These are phyloP conservation scores for Crossaster papposus DNA, from an alignment of 53 echinoderm and acorn worm genomes.

Conservation along the genomic window DNA sequence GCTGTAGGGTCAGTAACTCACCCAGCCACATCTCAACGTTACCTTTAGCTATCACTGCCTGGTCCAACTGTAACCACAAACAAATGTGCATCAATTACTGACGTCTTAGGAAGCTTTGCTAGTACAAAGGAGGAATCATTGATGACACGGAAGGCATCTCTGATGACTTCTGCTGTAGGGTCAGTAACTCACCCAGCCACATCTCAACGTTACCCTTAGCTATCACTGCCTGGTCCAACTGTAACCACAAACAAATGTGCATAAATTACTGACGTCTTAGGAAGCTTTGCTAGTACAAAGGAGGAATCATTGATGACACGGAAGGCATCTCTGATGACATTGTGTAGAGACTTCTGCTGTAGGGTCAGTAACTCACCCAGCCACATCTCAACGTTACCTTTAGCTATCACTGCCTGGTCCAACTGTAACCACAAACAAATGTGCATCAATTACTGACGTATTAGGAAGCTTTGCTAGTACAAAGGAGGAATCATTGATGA, in stretches of 20 bases:
- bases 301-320: slow-evolving; percentile 93
- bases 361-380: slow-evolving; percentile 82
- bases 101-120: too few species aligned
- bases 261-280: too few species aligned
- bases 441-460: neutral
- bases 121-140: slow-evolving; percentile 96
- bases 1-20: slow-evolving; percentile 80
- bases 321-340: slow-evolving; percentile 84
- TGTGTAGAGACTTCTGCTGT: slow-evolving; percentile 88
- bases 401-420: slow-evolving; percentile 92
- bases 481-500: slow-evolving; percentile 95
- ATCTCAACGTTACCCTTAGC: slow-evolving; percentile 97
- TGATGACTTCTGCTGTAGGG: slow-evolving; percentile 82
- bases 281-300: too few species aligned
- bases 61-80: slow-evolving; percentile 76
- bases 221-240: slow-evolving; percentile 93
- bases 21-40: slow-evolving; percentile 98
- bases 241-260: slow-evolving; percentile 31
- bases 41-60: slow-evolving; percentile 92
- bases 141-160: slow-evolving; percentile 87
- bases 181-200: slow-evolving; percentile 93
- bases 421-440: slow-evolving; percentile 68
- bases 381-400: slow-evolving; percentile 97
- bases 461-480: too few species aligned
- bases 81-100: neutral